Conservation (phyloP, 2,113 vertebrate genomes). For the Eublepharis macularius region DNA sequence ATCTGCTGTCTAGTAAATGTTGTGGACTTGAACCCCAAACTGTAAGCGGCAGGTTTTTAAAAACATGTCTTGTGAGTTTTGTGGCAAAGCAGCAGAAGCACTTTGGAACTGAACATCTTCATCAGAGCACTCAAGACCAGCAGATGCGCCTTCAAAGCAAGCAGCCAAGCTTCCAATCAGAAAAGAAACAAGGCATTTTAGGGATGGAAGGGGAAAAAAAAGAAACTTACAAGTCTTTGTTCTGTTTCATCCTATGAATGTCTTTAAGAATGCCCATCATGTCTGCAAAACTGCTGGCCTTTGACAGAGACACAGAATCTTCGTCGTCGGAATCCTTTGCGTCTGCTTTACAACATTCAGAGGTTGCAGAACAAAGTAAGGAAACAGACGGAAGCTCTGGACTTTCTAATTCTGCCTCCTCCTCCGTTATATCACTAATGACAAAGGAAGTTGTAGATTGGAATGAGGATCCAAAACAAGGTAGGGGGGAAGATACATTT, state of each 20-base stretch:
- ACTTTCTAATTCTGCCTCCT: constrained; percentile 88
- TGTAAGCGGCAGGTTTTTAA: neutral
- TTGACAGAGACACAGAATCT: constrained; percentile 92
- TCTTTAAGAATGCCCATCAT: constrained; percentile 98
- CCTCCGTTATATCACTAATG: constrained; percentile 96
- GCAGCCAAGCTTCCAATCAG: neutral
- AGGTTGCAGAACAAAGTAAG: constrained; percentile 86
- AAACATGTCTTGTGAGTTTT: neutral
- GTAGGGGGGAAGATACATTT: constrained; percentile 89
- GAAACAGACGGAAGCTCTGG: constrained; percentile 85
- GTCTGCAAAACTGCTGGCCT: constrained; percentile 98
- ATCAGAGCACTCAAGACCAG: neutral
- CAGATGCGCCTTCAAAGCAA: neutral
- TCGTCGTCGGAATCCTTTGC: constrained; percentile 87
- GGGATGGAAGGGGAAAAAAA: neutral
- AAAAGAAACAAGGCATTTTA: neutral
- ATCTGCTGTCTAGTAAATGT: neutral
- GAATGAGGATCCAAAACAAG: constrained; percentile 91
- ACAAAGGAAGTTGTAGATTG: constrained; percentile 95
- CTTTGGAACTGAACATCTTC: rapidly evolving
- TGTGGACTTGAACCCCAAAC: neutral
- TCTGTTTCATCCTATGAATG: constrained; percentile 97
- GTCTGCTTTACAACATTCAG: constrained; percentile 84
- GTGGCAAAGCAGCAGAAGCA: neutral
- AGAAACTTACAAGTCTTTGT: constrained; percentile 90